Conservation (phyloP, 2,113 vertebrate species). For the Oreochromis niloticus region DNA sequence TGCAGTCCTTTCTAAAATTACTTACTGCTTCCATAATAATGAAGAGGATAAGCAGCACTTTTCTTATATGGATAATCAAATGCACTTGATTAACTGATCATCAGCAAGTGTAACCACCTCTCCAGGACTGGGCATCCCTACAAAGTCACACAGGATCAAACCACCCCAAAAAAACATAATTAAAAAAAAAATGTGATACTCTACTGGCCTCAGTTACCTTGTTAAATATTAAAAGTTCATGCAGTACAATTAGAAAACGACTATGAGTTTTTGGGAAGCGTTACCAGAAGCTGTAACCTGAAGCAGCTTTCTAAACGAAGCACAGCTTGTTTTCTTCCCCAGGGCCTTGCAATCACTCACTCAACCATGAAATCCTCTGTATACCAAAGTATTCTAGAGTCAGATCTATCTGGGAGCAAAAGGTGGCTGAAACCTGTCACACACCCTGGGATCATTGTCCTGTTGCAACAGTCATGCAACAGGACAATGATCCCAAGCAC, state of each 20-base stretch:
- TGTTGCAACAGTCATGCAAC: background rate
- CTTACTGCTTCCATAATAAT: background rate
- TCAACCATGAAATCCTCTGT: background rate
- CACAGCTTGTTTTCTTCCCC: background rate
- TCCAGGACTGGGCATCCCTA: background rate
- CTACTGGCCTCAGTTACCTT: background rate
- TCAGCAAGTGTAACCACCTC: background rate
- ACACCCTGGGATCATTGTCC: background rate
- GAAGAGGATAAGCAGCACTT: background rate
- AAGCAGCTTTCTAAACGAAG: background rate
- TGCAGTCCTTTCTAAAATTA: background rate
- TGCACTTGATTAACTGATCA: background rate
- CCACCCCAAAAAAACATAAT: background rate
- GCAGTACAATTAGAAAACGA: background rate
- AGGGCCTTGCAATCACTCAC: background rate
- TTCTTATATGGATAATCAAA: background rate
- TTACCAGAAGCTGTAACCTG: background rate
- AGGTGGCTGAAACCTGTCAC: background rate
- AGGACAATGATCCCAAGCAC: background rate
- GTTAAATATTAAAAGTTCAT: background rate
- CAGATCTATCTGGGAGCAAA: background rate
- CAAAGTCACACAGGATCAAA: background rate
- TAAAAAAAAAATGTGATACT: rapidly evolving
- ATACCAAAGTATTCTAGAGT: background rate
- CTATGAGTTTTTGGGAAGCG: background rate